These are phyloP conservation scores for Morus bassanus DNA, from an alignment of 2,797 vertebrate species.

Conservation along the genomic window DNA sequence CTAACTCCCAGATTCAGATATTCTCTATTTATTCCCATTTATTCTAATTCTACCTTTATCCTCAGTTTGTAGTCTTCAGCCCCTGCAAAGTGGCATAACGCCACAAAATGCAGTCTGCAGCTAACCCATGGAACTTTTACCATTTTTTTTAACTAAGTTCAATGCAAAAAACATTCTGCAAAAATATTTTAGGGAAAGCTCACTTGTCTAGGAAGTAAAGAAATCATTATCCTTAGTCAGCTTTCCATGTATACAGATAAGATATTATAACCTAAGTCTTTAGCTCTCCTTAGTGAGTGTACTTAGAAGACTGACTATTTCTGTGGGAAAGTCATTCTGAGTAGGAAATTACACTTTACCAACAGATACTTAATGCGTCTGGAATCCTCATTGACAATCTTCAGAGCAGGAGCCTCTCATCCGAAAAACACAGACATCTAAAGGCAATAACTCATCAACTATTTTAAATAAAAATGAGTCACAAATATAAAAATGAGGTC, in stretches of 20 bases:
- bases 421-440: neutral
- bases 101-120: neutral
- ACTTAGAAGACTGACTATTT: neutral
- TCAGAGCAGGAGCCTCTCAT: neutral
- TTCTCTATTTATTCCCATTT: neutral
- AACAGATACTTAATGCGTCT: neutral
- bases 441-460: neutral
- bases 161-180: neutral
- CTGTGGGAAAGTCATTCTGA: neutral
- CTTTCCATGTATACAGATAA: neutral
- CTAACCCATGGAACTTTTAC: neutral
- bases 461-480: neutral
- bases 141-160: neutral
- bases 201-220: neutral
- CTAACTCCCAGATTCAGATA: neutral
- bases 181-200: neutral
- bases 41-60: neutral
- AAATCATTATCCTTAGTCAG: neutral
- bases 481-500: neutral
- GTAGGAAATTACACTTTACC: neutral
- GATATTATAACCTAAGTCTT: neutral
- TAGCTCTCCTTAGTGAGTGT: neutral
- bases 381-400: neutral
- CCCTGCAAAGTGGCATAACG: neutral
- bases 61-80: neutral